A percentile compares a stretch with the other conserved stretches of the same genome.
Evolutionary conservation across 2,113 vertebrate species (phyloP).

Genomic region (Indicator maculatus): DNA sequence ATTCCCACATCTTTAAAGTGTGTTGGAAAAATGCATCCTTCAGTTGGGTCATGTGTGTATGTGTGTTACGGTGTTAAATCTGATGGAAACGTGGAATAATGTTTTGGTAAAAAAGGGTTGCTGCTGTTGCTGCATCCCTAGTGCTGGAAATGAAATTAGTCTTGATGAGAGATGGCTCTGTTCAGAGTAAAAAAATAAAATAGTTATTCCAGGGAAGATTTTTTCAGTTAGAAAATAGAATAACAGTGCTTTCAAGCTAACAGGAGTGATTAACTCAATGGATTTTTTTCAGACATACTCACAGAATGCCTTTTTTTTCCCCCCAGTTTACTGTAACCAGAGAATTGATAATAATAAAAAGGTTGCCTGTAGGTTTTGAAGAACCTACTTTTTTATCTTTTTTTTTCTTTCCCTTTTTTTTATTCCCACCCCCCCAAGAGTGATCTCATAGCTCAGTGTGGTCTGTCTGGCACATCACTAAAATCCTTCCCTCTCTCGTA

Average conservation of each 20-base stretch:
- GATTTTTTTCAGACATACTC: not conserved
- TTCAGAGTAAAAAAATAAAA: constrained; percentile 1
- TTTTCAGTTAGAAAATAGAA: not conserved
- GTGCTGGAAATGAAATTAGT: not conserved
- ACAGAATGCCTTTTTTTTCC: not conserved
- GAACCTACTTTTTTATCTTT: not conserved
- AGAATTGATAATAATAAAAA: not conserved
- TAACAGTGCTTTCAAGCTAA: not conserved
- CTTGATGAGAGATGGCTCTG: not conserved
- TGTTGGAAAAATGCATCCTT: not conserved
- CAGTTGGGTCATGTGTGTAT: not conserved
- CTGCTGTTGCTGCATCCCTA: not conserved
- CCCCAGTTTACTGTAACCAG: not conserved
- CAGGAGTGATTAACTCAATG: not conserved
- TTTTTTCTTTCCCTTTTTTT: fast-evolving
- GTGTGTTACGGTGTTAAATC: not conserved
- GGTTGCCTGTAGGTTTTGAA: not conserved
- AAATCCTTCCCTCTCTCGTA: not conserved
- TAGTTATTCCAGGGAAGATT: not conserved
- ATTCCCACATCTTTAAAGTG: not conserved
- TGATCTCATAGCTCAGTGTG: fast-evolving
- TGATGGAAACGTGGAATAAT: not conserved
- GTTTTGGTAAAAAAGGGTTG: not conserved
- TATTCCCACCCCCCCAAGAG: too few species aligned
- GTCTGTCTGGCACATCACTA: not conserved